Conservation (phyloP, 1,140 invertebrate genomes). For the Drosophila busckii region DNA sequence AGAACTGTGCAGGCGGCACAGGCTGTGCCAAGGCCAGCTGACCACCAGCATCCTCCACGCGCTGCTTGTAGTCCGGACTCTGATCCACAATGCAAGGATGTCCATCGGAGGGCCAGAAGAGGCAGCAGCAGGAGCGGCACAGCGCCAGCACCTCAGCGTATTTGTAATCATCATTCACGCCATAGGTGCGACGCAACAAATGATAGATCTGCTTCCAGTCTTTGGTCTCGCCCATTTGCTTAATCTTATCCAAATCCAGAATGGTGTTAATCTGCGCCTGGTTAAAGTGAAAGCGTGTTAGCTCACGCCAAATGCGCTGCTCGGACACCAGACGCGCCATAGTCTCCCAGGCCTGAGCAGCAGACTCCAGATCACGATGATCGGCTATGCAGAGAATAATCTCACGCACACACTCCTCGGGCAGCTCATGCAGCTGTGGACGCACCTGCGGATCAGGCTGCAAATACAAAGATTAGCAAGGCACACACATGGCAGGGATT, state of each 20-base stretch:
- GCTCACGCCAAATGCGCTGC: slow-evolving; percentile 93
- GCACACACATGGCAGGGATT: background rate
- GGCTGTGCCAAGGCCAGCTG: slow-evolving; percentile 89
- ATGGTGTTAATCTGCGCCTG: slow-evolving; percentile 89
- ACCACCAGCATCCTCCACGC: slow-evolving; percentile 87
- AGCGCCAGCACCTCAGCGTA: slow-evolving; percentile 97
- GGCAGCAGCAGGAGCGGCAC: slow-evolving; percentile 95
- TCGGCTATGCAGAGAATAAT: slow-evolving; percentile 94
- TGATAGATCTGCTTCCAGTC: slow-evolving; percentile 88
- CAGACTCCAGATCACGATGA: slow-evolving; percentile 89
- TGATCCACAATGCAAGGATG: slow-evolving; percentile 93
- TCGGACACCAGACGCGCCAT: slow-evolving; percentile 91
- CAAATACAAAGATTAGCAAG: slow-evolving; percentile 31
- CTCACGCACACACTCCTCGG: slow-evolving; percentile 94
- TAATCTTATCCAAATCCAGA: slow-evolving; percentile 80
- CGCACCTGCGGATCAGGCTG: slow-evolving; percentile 90
- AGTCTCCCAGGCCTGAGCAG: slow-evolving; percentile 83
- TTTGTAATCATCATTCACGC: slow-evolving; percentile 90
- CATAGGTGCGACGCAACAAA: slow-evolving; percentile 89
- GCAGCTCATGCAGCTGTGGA: slow-evolving; percentile 92
- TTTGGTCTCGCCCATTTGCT: slow-evolving; percentile 79
- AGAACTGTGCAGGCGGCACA: slow-evolving; percentile 91
- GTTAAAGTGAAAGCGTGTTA: slow-evolving; percentile 95
- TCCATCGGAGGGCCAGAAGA: slow-evolving; percentile 96
- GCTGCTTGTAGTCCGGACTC: slow-evolving; percentile 88